These are phyloP conservation scores for Amniataba percoides DNA, from an alignment of 2,797 vertebrate genomes.

Conservation along the genomic window DNA sequence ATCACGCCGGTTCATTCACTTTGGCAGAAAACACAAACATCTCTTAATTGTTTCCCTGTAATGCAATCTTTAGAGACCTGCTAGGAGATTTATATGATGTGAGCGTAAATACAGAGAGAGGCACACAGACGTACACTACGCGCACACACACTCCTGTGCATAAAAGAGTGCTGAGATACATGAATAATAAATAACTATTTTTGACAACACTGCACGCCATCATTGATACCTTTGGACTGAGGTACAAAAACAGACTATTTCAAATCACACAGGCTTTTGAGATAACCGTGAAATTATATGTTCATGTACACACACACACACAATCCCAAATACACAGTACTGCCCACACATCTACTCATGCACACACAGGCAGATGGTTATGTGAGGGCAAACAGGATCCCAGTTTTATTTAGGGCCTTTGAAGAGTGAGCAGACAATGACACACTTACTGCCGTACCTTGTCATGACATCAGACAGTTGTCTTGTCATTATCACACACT, in stretches of 20 bases:
- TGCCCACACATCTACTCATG: conserved; percentile 11
- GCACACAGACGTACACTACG: not conserved
- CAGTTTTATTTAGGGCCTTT: conserved; percentile 2
- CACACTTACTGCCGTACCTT: conserved; percentile 7
- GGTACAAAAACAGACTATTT: conserved; percentile 32
- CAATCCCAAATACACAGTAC: not conserved
- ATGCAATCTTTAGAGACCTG: conserved; percentile 50
- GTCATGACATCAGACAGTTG: conserved; percentile 19
- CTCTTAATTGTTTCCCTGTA: conserved; percentile 59
- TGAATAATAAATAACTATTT: conserved; percentile 41
- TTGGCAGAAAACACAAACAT: conserved; percentile 64
- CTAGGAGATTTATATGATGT: conserved; percentile 17
- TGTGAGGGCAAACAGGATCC: conserved; percentile 9
- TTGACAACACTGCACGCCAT: conserved; percentile 28
- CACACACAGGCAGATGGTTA: conserved; percentile 33
- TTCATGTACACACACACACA: not conserved
- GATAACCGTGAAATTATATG: conserved; percentile 29
- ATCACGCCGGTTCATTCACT: conserved; percentile 48
- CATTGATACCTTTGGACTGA: conserved; percentile 34
- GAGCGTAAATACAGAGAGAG: conserved; percentile 30
- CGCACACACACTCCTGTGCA: not conserved
- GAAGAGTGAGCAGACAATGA: conserved; percentile 15
- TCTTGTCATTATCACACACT: conserved; percentile 24
- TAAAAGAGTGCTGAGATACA: not conserved
- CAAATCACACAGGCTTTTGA: conserved; percentile 29